Evolutionary conservation across 1,140 invertebrate genomes (phyloP).

Genomic region (Cepaea nemoralis): DNA sequence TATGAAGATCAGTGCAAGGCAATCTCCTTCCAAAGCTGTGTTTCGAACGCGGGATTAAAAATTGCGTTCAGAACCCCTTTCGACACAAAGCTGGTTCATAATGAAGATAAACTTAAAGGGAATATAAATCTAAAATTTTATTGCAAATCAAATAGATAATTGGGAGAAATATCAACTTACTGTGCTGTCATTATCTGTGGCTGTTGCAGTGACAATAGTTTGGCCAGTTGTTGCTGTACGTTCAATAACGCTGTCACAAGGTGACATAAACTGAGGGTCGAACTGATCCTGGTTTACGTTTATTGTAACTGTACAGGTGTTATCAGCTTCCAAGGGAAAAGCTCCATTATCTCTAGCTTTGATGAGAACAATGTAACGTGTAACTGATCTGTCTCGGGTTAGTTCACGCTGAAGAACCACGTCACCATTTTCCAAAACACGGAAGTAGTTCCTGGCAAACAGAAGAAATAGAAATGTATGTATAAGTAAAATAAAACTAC

Average conservation of each 20-base stretch:
- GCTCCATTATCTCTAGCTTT: conserved; percentile 3
- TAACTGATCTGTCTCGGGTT: neutral
- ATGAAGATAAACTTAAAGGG: too few relatives aligned
- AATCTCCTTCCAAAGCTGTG: too few relatives aligned
- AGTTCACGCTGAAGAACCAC: conserved; percentile 26
- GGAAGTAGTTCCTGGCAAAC: conserved; percentile 5
- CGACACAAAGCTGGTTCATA: too few relatives aligned
- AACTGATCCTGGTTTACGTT: conserved; percentile 83
- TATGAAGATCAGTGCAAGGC: too few relatives aligned
- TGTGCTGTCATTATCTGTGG: conserved; percentile 20
- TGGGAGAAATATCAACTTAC: conserved; percentile 35
- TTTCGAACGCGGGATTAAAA: too few relatives aligned
- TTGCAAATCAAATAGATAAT: too few relatives aligned
- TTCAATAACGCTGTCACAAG: conserved; percentile 65
- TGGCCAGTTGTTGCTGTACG: conserved; percentile 39
- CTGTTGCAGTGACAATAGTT: conserved; percentile 30
- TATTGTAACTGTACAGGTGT: conserved; percentile 81
- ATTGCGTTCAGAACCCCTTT: too few relatives aligned
- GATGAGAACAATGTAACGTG: neutral
- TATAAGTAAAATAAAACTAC: too few relatives aligned
- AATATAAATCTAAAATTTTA: too few relatives aligned
- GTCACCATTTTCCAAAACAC: neutral
- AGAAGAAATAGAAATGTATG: neutral
- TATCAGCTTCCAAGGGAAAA: neutral
- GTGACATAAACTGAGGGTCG: conserved; percentile 67